Evolutionary conservation across 2,797 vertebrate genomes (phyloP), one percentile per base, ranked within the genome.

Genomic region (Garrulus glandarius): DNA sequence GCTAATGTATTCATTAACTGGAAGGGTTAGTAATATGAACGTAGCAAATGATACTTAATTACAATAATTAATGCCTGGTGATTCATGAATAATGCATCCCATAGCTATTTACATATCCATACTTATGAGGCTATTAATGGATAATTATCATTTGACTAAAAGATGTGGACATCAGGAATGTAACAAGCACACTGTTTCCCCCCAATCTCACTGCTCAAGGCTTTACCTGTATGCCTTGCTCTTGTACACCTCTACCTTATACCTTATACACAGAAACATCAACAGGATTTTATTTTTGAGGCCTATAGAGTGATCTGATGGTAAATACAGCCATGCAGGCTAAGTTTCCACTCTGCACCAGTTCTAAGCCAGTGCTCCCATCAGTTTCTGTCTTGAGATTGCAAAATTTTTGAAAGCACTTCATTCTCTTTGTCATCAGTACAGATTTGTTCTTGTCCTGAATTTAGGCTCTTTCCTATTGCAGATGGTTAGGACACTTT

Each of bases 1-100:
- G 52, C 43, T 96, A 94, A 95, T 83, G 47, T 92, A 97, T 97
- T 97, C 89, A 95, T 96, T 96, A 96, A 96, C 79, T 86, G 71
- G 86, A 94, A 96, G 77, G 76, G 71, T 92, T 95, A 95, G 93
- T 88, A 96, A 95, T 95, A 89, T 37, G 92, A 95, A 95, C 2
- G 17, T 37, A 71, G 91, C 93, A 96, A 97, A 96, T 94, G 84
- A 94, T 88, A 93, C 84, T 94, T 94, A 96, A 97, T 97, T 97
- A 97, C 82, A 76, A 96, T 97, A 97, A 97, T 97, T 94, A 97
- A 97, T 96, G 94, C 91, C 89, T 94, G 63, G 64, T 91, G 90
- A 59, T 85, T 94, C 55, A 97, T 97, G 95, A 97, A 97, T 97
- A 96, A 97, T 96, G 63, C 93, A 97, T 95, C 61, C 61, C 11